A percentile compares a stretch with the other conserved stretches of the same genome.
These are phyloP conservation scores for Okamejei kenojei DNA, from an alignment of 2,797 vertebrate genomes.

Conservation along the genomic window DNA sequence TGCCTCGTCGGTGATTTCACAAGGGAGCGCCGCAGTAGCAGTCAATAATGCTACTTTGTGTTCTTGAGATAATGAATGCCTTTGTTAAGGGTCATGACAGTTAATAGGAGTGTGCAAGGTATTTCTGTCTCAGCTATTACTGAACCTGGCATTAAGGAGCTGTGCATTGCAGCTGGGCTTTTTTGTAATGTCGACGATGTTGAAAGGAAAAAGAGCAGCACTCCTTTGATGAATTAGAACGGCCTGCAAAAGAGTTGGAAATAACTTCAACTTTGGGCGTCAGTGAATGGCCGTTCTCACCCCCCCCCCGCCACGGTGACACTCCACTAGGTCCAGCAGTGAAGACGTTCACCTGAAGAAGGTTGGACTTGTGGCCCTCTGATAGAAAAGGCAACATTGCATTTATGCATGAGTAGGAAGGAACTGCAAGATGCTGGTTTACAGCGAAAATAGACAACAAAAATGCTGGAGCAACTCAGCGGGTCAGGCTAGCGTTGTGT, in stretches of 20 bases:
- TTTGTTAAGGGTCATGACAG: slow-evolving; percentile 19
- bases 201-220: background rate
- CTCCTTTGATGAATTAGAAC: background rate
- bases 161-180: background rate
- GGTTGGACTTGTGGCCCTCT: no score
- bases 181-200: background rate
- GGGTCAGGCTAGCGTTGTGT: no score
- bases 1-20: slow-evolving; percentile 3
- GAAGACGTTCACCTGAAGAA: no score
- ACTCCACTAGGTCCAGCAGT: no score
- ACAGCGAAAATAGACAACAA: no score
- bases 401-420: no score
- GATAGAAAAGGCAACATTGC: no score
- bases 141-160: slow-evolving; percentile 19
- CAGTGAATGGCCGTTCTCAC: no score
- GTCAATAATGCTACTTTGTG: background rate
- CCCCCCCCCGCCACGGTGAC: no score
- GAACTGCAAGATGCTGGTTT: no score
- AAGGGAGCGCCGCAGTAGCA: background rate
- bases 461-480: no score
- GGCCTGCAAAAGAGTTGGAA: background rate
- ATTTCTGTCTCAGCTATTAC: background rate
- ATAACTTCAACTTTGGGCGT: background rate
- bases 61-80: slow-evolving; percentile 1
- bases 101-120: background rate